Conservation (phyloP, 2,888 invertebrate species). For the Frankliniella intonsa region DNA sequence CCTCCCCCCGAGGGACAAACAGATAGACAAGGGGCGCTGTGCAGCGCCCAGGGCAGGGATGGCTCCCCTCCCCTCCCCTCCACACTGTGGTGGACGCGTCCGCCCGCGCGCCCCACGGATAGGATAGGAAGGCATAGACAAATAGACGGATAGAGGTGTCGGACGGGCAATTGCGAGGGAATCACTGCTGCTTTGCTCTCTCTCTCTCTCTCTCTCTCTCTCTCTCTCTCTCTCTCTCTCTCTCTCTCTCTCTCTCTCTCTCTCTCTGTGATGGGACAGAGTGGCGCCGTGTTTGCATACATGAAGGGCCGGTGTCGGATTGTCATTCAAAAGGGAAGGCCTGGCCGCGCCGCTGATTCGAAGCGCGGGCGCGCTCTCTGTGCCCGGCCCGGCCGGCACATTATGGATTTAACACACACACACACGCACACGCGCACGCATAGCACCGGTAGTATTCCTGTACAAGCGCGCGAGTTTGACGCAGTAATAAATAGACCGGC, state of each 20-base stretch:
- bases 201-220: too few relatives aligned
- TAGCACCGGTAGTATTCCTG: background rate
- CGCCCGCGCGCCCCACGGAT: background rate
- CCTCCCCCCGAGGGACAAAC: background rate
- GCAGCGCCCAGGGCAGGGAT: background rate
- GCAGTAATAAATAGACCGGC: too few relatives aligned
- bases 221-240: too few relatives aligned
- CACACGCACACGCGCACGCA: background rate
- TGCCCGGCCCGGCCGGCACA: too few relatives aligned
- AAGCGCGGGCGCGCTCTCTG: too few relatives aligned
- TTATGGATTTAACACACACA: conserved; percentile 21
- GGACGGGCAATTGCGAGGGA: conserved; percentile 21
- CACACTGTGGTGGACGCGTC: background rate
- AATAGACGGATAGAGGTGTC: conserved; percentile 24
- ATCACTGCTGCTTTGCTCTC: background rate
- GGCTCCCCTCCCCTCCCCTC: too few relatives aligned
- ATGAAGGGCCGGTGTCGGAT: conserved; percentile 23
- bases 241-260: too few relatives aligned
- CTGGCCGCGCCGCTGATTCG: background rate
- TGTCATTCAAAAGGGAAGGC: conserved; percentile 22
- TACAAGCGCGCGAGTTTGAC: too few relatives aligned
- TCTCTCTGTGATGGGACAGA: too few relatives aligned
- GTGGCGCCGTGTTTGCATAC: background rate
- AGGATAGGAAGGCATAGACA: conserved; percentile 19
- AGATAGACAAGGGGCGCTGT: background rate